These are phyloP conservation scores for Oscheius sp. DNA, from an alignment of 2,888 invertebrate species.

Conservation along the genomic window DNA sequence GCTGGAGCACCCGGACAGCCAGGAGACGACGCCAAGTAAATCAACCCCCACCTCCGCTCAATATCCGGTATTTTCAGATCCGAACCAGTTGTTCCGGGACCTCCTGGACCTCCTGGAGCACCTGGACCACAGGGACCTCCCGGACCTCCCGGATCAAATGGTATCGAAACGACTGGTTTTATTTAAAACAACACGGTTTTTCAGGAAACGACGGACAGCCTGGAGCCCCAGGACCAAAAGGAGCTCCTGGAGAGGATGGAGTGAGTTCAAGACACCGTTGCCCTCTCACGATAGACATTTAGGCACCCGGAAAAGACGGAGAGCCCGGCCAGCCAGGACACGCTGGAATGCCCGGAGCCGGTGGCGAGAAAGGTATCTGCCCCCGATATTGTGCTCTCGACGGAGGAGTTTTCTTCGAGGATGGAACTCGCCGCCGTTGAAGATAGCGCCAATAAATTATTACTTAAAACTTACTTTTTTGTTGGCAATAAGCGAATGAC, in stretches of 20 bases:
- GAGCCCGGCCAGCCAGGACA: conserved; percentile 60
- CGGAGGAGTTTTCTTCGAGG: conserved; percentile 72
- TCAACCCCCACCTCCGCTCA: no score
- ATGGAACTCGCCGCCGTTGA: conserved; percentile 67
- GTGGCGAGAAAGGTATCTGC: conserved; percentile 64
- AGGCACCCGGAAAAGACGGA: conserved; percentile 54
- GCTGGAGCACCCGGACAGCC: conserved; percentile 62
- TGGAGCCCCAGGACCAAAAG: conserved; percentile 60
- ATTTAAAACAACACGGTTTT: conserved; percentile 45
- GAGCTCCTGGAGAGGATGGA: conserved; percentile 56
- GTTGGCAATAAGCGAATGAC: conserved; percentile 67
- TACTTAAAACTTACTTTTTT: conserved; percentile 63
- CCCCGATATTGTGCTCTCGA: conserved; percentile 63
- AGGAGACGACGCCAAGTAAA: conserved; percentile 53
- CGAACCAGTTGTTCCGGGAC: conserved; percentile 62
- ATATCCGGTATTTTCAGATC: no score
- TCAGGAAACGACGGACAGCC: conserved; percentile 64
- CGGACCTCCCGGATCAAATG: conserved; percentile 56
- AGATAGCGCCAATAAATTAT: conserved; percentile 39
- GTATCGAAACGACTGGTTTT: conserved; percentile 51
- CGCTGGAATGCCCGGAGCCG: conserved; percentile 56
- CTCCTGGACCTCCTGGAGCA: conserved; percentile 60
- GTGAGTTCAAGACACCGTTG: conserved; percentile 49
- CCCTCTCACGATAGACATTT: no score
- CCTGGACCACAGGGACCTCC: conserved; percentile 60